Percentiles rank a stretch among this genome's conserved stretches.
These are phyloP conservation scores for Drosophila bocki DNA, from an alignment of 1,140 invertebrate species.

Conservation along the genomic window DNA sequence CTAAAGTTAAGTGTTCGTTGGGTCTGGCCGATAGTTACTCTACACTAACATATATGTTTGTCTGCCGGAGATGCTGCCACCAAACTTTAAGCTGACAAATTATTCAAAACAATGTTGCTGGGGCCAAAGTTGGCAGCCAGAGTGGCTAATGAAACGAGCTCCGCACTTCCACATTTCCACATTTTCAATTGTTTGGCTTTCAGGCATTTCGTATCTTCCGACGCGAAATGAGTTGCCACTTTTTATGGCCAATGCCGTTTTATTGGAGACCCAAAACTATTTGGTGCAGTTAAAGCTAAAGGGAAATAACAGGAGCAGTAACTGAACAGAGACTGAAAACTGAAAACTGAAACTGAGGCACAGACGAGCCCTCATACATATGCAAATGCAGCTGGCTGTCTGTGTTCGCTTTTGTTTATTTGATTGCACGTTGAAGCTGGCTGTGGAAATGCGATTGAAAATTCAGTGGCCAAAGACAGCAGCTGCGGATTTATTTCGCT, in stretches of 20 bases:
- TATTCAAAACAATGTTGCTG: constrained; percentile 77
- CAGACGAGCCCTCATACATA: constrained; percentile 58
- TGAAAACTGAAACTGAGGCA: constrained; percentile 31
- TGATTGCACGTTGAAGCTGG: constrained; percentile 29
- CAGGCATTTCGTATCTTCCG: constrained; percentile 43
- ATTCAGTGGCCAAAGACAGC: constrained; percentile 23
- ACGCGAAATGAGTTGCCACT: constrained; percentile 61
- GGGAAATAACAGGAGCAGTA: constrained; percentile 52
- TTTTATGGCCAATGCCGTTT: constrained; percentile 77
- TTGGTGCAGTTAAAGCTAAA: constrained; percentile 59
- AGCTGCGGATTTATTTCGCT: constrained; percentile 15
- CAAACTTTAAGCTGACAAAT: constrained; percentile 59
- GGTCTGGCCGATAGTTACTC: constrained; percentile 11
- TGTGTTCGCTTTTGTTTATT: constrained; percentile 24
- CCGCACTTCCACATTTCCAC: constrained; percentile 6
- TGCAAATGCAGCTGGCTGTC: constrained; percentile 65
- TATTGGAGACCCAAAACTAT: constrained; percentile 68
- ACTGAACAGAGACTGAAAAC: constrained; percentile 21
- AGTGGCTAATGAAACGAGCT: constrained; percentile 65
- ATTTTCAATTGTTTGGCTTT: constrained; percentile 50
- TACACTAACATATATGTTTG: not conserved
- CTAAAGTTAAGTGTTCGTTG: constrained; percentile 25
- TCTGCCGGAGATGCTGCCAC: constrained; percentile 23
- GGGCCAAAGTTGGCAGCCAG: constrained; percentile 60
- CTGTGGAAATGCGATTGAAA: constrained; percentile 55